Conservation (phyloP, 2,797 vertebrate species). For the Stomatorhinus walkeri region DNA sequence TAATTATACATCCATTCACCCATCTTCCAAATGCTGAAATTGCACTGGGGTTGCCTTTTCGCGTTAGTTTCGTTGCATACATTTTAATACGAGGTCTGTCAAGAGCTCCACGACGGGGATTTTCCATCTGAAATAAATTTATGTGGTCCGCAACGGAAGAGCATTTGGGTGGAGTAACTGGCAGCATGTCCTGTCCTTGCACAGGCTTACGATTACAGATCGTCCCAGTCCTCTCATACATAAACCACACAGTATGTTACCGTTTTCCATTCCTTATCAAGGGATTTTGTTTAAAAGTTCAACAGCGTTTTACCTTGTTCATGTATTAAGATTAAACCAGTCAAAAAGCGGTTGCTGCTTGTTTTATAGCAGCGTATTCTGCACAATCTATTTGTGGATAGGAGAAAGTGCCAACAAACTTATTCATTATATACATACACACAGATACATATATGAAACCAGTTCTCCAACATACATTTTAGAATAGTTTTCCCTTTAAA, state of each 20-base stretch:
- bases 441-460: not conserved
- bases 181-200: not conserved
- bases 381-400: not conserved
- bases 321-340: not conserved
- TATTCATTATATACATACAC: constrained; percentile 3
- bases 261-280: not conserved
- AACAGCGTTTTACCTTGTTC: not conserved
- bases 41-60: not conserved
- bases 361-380: not conserved
- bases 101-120: not conserved
- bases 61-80: not conserved
- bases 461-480: constrained; percentile 22
- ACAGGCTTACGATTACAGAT: not conserved
- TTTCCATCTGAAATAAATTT: not conserved
- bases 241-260: constrained; percentile 8
- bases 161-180: constrained; percentile 10
- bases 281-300: not conserved
- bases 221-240: not conserved
- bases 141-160: constrained; percentile 26
- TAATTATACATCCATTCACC: not conserved
- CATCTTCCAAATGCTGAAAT: not conserved
- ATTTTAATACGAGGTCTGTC: not conserved
- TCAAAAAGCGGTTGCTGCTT: not conserved
- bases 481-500: constrained; percentile 14
- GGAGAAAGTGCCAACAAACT: constrained; percentile 13